Evolutionary conservation across 2,888 invertebrate genomes (phyloP).

Genomic region (Eristalis intricaria): DNA sequence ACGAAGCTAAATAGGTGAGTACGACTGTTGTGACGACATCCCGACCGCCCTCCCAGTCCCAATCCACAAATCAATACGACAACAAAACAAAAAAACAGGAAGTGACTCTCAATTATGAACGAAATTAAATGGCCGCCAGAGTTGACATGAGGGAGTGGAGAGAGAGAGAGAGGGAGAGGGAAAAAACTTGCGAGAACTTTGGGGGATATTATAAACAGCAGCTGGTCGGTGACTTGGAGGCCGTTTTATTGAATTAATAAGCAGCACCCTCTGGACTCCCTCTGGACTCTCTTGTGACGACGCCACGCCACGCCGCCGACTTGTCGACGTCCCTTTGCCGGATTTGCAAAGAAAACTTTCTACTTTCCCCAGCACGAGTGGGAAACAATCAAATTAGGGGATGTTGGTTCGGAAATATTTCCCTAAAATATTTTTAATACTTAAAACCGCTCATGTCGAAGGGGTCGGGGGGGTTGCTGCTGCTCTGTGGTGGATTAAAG

Average conservation of each 20-base stretch:
- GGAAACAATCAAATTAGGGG: constrained; percentile 55
- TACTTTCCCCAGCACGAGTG: constrained; percentile 5
- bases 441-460: background rate
- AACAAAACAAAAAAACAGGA: constrained; percentile 5
- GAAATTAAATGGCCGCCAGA: constrained; percentile 54
- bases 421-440: constrained; percentile 50
- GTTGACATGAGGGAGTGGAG: background rate
- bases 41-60: background rate
- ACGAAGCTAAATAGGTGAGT: constrained; percentile 89
- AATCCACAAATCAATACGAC: constrained; percentile 5
- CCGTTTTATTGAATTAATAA: constrained; percentile 70
- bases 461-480: background rate
- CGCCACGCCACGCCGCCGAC: constrained; percentile 37
- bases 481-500: constrained; percentile 20
- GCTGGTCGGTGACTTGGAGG: constrained; percentile 48
- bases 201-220: constrained; percentile 55
- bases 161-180: background rate
- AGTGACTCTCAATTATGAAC: constrained; percentile 48
- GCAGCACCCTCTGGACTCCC: constrained; percentile 38
- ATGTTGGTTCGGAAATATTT: constrained; percentile 34
- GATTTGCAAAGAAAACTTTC: constrained; percentile 12
- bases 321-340: constrained; percentile 9
- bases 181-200: constrained; percentile 59
- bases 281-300: background rate
- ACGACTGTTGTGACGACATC: background rate